Evolutionary conservation across 2,113 vertebrate species (phyloP), one percentile per base, ranked within the genome.

Genomic region (Ginglymostoma cirratum): DNA sequence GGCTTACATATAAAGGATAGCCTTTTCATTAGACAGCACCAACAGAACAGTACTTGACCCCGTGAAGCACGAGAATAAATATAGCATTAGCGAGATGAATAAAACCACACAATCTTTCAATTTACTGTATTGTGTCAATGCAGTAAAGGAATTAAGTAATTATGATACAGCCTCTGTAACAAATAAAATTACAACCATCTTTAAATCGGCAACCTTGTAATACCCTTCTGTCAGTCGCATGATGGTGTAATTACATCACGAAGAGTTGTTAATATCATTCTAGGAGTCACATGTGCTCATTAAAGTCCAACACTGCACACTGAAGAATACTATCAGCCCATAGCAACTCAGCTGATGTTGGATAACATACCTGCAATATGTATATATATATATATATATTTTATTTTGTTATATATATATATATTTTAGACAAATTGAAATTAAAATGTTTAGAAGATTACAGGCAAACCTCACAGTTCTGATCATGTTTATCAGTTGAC

Each of bases 251-350:
- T 93, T 66, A 93, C 89, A 93, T 93, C 89, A 93, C 65, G 66
- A 93, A 66, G 89, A 67, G 89, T 93, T 93, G n/a, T 65, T 93
- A 93, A 93, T 93, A 93, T 93, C n/a, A 93, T 93, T 93, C 89
- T 66, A 90, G 52, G 89, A 93, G 89, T 93, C 89, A 93, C 61
- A 38, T 66, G 89, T 66, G 89, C 89, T 93, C 89, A 93, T 93
- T 93, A 93, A 93, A n/a, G 61, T 93, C 89, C 89, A 93, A 67
- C 89, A n/a, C 61, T n/a, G 55, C 61, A 66, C 19, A 67, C 61
- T 66, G 61, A 93, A 67, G 89, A 66, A 92, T 34, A 92, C 34
- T 92, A n/a, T 65, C 66, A 94, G 93, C 67, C 67, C 42, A 70
- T 45, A 70, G 24, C 93, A 70, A 72, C 67, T 95, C 67, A 70